A percentile compares a stretch with the other conserved stretches of the same genome.
Conservation (phyloP, 2,888 invertebrate species). For the Lochmaea crataegi region DNA sequence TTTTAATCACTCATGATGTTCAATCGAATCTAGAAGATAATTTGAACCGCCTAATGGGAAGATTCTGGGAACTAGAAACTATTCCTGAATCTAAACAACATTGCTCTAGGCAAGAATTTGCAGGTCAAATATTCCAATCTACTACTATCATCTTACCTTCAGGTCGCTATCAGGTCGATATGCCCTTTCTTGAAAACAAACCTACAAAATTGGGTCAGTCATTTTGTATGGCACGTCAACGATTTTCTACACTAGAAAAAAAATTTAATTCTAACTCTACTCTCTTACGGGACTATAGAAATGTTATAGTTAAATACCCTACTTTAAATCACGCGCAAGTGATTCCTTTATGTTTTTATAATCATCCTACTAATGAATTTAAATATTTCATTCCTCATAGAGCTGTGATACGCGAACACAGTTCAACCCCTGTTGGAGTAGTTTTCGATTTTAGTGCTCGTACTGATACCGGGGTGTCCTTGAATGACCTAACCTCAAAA, state of each 20-base stretch:
- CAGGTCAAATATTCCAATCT: not conserved
- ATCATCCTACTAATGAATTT: not conserved
- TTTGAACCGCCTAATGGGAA: not conserved
- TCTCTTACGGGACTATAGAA: not conserved
- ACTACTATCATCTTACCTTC: not conserved
- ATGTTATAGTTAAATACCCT: not conserved
- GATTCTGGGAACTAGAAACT: not conserved
- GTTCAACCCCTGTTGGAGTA: not conserved
- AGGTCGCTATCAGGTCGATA: not conserved
- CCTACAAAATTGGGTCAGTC: not conserved
- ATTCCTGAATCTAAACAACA: not conserved
- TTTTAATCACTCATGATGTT: too few species aligned
- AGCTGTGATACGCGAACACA: not conserved
- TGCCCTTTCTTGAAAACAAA: not conserved
- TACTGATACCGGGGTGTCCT: not conserved
- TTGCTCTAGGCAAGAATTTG: not conserved
- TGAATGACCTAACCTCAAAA: conserved; percentile 1
- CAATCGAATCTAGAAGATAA: not conserved
- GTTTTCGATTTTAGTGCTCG: too few species aligned
- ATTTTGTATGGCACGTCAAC: not conserved
- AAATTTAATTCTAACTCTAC: not conserved
- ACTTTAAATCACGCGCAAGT: not conserved
- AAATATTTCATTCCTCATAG: not conserved
- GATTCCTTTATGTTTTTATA: not conserved
- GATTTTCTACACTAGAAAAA: not conserved